Evolutionary conservation across 2,113 vertebrate species (phyloP).

Genomic region (Cercocebus atys): DNA sequence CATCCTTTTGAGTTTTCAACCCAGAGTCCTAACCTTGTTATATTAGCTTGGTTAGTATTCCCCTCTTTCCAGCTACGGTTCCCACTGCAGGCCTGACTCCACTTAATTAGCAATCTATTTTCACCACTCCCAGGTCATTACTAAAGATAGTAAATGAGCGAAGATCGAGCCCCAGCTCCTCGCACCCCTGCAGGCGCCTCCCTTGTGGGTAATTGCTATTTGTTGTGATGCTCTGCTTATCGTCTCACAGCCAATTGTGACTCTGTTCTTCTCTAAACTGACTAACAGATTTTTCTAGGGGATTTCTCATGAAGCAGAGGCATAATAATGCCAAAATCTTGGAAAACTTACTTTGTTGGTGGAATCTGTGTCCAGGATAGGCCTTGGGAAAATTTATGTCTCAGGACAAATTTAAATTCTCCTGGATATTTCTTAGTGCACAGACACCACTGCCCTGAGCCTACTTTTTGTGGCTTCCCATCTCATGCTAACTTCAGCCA

Average conservation of each 20-base stretch:
- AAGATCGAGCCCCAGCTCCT: background rate
- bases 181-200: background rate
- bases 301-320: constrained; percentile 36
- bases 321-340: background rate
- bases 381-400: background rate
- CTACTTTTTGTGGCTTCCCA: background rate
- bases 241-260: background rate
- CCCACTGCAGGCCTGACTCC: background rate
- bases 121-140: constrained; percentile 25
- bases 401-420: background rate
- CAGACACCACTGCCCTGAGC: background rate
- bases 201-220: background rate
- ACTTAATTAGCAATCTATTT: constrained; percentile 63
- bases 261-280: constrained; percentile 33
- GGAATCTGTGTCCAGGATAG: background rate
- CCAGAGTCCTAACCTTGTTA: constrained; percentile 34
- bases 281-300: constrained; percentile 52
- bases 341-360: background rate
- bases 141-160: constrained; percentile 20
- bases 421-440: background rate
- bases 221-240: constrained; percentile 29
- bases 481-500: background rate
- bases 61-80: background rate
- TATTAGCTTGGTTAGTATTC: background rate
- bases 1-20: constrained; percentile 43